Evolutionary conservation across 2,888 invertebrate species (phyloP).

Genomic region (Endomychus coccineus): DNA sequence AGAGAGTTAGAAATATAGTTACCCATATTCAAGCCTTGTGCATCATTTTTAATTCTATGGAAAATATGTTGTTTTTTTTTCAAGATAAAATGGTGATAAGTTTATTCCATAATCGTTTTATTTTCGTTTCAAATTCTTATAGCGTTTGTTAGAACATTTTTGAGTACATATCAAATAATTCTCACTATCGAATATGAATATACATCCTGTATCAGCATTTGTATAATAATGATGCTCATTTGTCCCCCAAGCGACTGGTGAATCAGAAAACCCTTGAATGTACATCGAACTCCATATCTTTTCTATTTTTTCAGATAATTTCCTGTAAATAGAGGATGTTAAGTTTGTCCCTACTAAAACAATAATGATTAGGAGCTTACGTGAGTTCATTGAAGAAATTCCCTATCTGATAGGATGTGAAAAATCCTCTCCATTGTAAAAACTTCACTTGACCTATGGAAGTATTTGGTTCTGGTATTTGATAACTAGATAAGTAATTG

Average conservation of each 20-base stretch:
- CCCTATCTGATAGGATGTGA: conserved; percentile 40
- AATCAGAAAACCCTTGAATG: conserved; percentile 51
- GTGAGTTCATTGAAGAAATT: conserved; percentile 37
- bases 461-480: conserved; percentile 37
- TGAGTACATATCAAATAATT: conserved; percentile 36
- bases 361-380: conserved; percentile 30
- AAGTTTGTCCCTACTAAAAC: not conserved
- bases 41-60: no score
- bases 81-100: not conserved
- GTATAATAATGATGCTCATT: conserved; percentile 46
- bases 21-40: no score
- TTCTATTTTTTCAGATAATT: conserved; percentile 13
- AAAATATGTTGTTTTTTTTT: conserved; percentile 38
- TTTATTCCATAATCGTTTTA: no score
- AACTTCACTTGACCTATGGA: conserved; percentile 38
- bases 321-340: conserved; percentile 15
- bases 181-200: conserved; percentile 40
- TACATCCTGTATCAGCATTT: conserved; percentile 48
- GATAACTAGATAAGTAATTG: conserved; percentile 41
- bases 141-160: conserved; percentile 38
- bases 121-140: no score
- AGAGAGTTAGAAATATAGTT: no score
- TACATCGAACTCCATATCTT: conserved; percentile 47
- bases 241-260: conserved; percentile 45
- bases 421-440: conserved; percentile 48